phyloP scores from a whole-genome alignment of 2,113 vertebrate genomes.

The Scortum barcoo region DNA sequence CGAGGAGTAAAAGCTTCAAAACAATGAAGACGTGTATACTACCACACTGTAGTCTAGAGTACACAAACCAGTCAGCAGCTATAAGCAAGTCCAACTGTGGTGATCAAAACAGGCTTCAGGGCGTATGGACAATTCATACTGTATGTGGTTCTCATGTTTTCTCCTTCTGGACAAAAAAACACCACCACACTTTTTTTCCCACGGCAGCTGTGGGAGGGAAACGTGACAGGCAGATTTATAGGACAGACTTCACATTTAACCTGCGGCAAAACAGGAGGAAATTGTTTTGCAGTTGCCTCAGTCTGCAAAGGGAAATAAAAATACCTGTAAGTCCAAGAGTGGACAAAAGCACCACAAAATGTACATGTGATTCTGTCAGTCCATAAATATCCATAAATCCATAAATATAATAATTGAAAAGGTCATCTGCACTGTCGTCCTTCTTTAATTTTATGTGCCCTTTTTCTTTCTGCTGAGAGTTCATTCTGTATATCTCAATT shows the following conservation, averaged over 20 bases:
- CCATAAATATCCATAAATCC: not conserved
- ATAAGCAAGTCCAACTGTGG: not conserved
- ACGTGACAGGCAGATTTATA: constrained; percentile 75
- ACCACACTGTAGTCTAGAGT: not conserved
- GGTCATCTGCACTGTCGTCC: not conserved
- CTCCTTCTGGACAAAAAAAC: constrained; percentile 27
- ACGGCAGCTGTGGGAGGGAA: constrained; percentile 62
- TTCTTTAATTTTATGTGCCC: no score
- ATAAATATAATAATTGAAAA: not conserved
- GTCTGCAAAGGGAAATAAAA: constrained; percentile 48
- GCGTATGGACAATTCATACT: constrained; percentile 3
- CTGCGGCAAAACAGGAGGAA: constrained; percentile 46
- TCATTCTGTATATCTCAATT: no score
- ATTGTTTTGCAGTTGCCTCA: constrained; percentile 39
- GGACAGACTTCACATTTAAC: constrained; percentile 56
- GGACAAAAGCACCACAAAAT: not conserved
- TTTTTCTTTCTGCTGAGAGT: no score
- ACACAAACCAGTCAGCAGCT: not conserved
- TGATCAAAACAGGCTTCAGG: constrained; percentile 23
- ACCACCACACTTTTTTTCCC: constrained; percentile 37
- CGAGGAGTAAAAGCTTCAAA: constrained; percentile 4
- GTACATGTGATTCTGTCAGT: not conserved
- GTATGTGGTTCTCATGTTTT: constrained; percentile 33
- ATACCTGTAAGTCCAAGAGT: constrained; percentile 5
- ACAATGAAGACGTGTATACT: not conserved